Base-by-base conservation (phyloP, 2,113 vertebrate species). In the Sporophila hypoxantha region DNA sequence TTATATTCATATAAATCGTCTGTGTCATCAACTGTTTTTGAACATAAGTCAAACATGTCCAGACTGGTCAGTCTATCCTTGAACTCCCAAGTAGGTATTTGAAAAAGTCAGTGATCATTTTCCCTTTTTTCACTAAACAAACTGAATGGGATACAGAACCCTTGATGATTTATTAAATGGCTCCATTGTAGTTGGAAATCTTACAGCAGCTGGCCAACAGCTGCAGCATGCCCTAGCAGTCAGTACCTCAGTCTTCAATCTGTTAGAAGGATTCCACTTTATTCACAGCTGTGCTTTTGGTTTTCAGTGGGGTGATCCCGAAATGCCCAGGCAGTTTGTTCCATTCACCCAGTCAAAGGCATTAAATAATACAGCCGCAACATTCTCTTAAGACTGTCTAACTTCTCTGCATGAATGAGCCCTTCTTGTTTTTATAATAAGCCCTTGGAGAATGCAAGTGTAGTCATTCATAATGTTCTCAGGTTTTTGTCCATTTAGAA, bases 171-270 rank as follows among this genome's bases (percentile, higher is more conserved):
- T 95, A 91, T 92, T 89, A 89, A 91, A 88, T 41, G 53, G 9
- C 65, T 92, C 80, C 61, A 83, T 81, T 94, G 66, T 85, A 79
- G 68, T 9, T 6, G 5, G 41, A 91, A 94, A 71, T 67, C 36
- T 80, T 77, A 65, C 15, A 82, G 65, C 94, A 95, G 94, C 93
- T 95, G 93, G 91, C 53, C 85, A 94, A 85, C 94, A 94, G 88
- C 85, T 95, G 94, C 53, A 80, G 39, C 36, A 3, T 81, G 37
- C 50, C 25, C 66, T 74, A 76, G 57, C 49, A 83, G 25, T 76
- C 73, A 82, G 65, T 80, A 80, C 49, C 82, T 91, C 69, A 57
- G 46, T 34, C 32, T 90, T 76, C 87, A 85, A 37, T 82, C 64
- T 82, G 49, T 76, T 25, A 2, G 50, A 87, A 81, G 53, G 53